Evolutionary conservation across 2,888 invertebrate species (phyloP).

Genomic region (Hartigia nigra): DNA sequence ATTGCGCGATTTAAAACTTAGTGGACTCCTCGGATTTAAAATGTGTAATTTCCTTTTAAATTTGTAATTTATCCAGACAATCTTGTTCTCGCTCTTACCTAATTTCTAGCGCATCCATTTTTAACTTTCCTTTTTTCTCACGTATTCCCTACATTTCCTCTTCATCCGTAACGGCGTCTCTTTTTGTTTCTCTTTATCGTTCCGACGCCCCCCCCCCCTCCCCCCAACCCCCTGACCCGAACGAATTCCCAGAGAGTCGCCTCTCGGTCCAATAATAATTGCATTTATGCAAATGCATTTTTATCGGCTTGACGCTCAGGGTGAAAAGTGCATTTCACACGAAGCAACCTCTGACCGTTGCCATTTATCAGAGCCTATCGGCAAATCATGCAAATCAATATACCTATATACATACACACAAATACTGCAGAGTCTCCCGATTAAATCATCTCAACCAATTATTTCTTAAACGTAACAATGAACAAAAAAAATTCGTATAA

Average conservation of each 20-base stretch:
- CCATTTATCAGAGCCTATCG: not conserved
- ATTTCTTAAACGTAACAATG: not conserved
- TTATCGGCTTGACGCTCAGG: slow-evolving; percentile 28
- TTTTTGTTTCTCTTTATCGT: not conserved
- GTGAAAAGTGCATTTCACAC: slow-evolving; percentile 31
- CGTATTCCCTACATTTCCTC: not conserved
- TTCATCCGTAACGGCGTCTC: not conserved
- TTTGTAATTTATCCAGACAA: slow-evolving; percentile 12
- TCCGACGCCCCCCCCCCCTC: not conserved
- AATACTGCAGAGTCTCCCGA: not conserved
- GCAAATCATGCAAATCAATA: not conserved
- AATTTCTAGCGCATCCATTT: not conserved
- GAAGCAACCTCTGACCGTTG: not conserved
- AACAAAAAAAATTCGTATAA: not conserved
- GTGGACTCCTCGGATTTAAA: slow-evolving; percentile 8
- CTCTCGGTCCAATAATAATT: slow-evolving; percentile 19
- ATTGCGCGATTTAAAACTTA: slow-evolving; percentile 14
- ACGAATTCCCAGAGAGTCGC: not conserved
- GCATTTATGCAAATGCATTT: slow-evolving; percentile 38
- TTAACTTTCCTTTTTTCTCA: not conserved
- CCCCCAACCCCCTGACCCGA: not conserved
- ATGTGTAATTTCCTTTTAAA: slow-evolving; percentile 12
- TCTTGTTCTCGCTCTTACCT: not conserved
- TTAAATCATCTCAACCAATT: not conserved
- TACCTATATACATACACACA: not conserved